Evolutionary conservation across 2,888 invertebrate species (phyloP).

Genomic region (Sarcophaga subvicina): DNA sequence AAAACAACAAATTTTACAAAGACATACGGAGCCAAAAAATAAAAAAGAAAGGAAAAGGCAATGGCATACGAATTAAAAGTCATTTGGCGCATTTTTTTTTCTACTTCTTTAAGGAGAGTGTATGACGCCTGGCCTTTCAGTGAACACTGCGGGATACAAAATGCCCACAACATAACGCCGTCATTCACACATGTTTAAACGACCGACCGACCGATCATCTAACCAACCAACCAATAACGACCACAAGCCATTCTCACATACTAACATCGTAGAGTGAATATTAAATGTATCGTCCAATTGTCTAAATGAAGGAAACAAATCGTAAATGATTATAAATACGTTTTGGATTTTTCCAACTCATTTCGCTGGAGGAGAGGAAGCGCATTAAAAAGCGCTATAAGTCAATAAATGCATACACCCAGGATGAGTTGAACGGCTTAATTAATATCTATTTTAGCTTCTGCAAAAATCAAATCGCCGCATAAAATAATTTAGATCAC

Average conservation of each 20-base stretch:
- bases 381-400: constrained; percentile 32
- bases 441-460: no score
- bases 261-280: constrained; percentile 10
- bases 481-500: no score
- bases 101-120: constrained; percentile 9
- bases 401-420: constrained; percentile 43
- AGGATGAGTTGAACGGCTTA: neutral
- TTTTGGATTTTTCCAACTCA: constrained; percentile 1
- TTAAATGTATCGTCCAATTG: constrained; percentile 54
- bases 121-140: constrained; percentile 31
- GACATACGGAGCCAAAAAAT: neutral
- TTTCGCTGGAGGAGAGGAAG: neutral
- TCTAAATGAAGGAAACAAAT: constrained; percentile 53
- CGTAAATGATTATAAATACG: constrained; percentile 62
- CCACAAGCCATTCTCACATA: constrained; percentile 23
- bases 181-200: constrained; percentile 58
- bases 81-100: constrained; percentile 38
- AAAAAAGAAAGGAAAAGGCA: no score
- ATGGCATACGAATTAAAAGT: neutral
- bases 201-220: neutral
- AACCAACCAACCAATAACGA: constrained; percentile 38
- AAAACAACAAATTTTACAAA: constrained; percentile 7
- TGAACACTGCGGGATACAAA: constrained; percentile 64
- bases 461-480: no score
- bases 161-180: constrained; percentile 68